Evolutionary conservation across 2,113 vertebrate species (phyloP).

Genomic region (Poicephalus gulielmi): DNA sequence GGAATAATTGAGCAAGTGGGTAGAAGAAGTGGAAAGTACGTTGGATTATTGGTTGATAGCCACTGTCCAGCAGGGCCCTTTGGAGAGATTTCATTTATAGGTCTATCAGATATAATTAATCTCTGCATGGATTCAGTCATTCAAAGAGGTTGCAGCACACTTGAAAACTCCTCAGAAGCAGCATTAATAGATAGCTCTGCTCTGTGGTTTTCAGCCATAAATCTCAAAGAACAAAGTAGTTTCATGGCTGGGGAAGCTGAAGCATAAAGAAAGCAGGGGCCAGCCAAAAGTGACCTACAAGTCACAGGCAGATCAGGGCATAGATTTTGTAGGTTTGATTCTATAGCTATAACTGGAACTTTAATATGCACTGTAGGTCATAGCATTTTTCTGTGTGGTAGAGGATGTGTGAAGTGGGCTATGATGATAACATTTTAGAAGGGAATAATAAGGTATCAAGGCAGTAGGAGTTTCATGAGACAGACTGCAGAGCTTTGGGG

Average conservation of each 20-base stretch:
- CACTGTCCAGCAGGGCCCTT: neutral
- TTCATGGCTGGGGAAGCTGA: neutral
- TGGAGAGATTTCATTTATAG: neutral
- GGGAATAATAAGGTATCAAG: conserved; percentile 27
- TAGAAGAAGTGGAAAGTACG: neutral
- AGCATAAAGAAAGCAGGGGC: neutral
- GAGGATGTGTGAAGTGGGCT: conserved; percentile 46
- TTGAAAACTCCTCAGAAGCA: neutral
- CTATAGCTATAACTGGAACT: neutral
- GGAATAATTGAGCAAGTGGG: neutral
- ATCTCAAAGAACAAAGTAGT: neutral
- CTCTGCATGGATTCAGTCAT: neutral
- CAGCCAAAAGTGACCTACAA: neutral
- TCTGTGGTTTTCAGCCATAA: neutral
- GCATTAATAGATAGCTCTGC: neutral
- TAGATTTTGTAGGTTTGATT: neutral
- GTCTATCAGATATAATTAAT: neutral
- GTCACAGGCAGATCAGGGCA: neutral
- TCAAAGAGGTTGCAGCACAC: neutral
- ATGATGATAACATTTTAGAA: neutral
- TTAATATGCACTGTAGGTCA: neutral
- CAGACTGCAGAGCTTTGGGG: neutral
- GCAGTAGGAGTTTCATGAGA: conserved; percentile 25
- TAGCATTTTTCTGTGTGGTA: neutral
- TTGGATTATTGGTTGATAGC: neutral